Conservation (phyloP, 53 echinoderm and acorn worm genomes). For the Mesocentrotus franciscanus region DNA sequence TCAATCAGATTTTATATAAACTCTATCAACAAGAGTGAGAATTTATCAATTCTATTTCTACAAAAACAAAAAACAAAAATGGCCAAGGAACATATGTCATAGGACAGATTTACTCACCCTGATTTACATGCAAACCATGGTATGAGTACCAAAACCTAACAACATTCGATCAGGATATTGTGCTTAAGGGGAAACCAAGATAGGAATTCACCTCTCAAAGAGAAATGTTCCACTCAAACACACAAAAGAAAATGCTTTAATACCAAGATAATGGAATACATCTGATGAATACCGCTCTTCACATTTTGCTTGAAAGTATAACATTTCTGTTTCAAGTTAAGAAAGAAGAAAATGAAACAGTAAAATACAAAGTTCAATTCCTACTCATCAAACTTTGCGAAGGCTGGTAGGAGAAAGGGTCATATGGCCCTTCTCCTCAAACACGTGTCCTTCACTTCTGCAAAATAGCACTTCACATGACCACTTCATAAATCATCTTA, state of each 20-base stretch:
- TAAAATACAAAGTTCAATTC: neutral
- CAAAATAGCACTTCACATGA: neutral
- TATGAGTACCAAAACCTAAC: neutral
- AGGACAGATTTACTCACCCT: neutral
- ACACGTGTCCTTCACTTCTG: neutral
- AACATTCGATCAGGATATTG: neutral
- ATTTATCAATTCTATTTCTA: neutral
- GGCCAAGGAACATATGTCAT: neutral
- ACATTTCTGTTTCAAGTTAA: neutral
- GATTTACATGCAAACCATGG: neutral
- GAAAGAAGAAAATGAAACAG: neutral
- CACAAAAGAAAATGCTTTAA: neutral
- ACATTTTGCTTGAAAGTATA: neutral
- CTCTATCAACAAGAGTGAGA: neutral
- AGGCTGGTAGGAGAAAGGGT: conserved; percentile 6
- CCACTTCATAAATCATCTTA: neutral
- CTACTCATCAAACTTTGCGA: neutral
- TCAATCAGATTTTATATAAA: neutral
- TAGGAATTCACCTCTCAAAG: neutral
- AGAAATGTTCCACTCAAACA: neutral
- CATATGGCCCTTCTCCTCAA: neutral
- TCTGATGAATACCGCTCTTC: too few relatives aligned
- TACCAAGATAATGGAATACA: too few relatives aligned
- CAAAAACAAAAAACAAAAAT: neutral
- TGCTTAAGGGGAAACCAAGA: neutral